Evolutionary conservation across 2,797 vertebrate species (phyloP), one percentile per base, ranked within the genome.

Genomic region (Allobates femoralis): DNA sequence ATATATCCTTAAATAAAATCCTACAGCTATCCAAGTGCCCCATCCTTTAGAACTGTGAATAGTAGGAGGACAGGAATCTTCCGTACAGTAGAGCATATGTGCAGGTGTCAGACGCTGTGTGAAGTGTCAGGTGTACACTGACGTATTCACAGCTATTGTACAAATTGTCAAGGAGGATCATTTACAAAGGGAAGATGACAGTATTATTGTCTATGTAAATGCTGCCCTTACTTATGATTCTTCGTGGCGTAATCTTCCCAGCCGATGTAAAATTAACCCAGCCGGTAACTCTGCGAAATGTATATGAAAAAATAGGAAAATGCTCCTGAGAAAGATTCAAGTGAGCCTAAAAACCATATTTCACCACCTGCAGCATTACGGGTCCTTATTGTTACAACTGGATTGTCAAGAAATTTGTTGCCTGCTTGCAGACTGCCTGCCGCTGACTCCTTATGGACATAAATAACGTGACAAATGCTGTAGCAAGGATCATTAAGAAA

Each of bases 401-500:
- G n/a, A 79, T 26, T 79, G 78, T 15, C 58, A 80, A 51, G 37
- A 58, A 60, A 64, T 79, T 58, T 56, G 53, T 41, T 23, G 34
- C 34, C 56, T 28, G 34, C 77, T 58, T 50, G 50, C 16, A 66
- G 37, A 26, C 41, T 66, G 79, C 41, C 60, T 30, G 79, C 41
- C 18, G 26, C 51, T 8, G 53, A 58, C 19, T 21, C 16, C 71
- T 23, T 53, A 62, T 76, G 56, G 5, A 30, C n/a, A 7, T 32
- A 76, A 76, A 84, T 50, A 76, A 64, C 50, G 16, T 51, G 23
- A 84, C 69, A 75, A 66, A 81, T 50, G 46, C 41, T 15, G 5
- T 51, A 76, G 73, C 0, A 76, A 76, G 50, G 28, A 77, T 77
- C 50, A 51, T 76, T 32, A 77, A 51, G 46, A 56, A 55, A 55